Base-by-base conservation (phyloP, 2,797 vertebrate species). In the Podarcis lilfordi region DNA sequence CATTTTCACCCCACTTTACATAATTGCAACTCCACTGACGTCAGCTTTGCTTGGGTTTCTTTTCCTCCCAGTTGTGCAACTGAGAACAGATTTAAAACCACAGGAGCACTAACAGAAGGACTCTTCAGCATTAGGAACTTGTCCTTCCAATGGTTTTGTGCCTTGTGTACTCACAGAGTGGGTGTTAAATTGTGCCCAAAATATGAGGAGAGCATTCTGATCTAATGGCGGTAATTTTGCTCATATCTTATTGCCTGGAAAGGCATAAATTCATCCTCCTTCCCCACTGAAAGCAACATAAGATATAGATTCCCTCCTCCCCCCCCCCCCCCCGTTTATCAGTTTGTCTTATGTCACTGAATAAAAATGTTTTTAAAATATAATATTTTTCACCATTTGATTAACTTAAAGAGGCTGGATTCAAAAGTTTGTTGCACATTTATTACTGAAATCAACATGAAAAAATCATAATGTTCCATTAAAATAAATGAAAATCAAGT, bases 121-220 rank as follows among this genome's bases (percentile, higher is more conserved):
- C 59, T 86, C 35, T 55, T 25, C 69, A 82, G 55, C 43, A 77
- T n/a, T 32, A 50, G 4, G 40, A 40, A 78, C 27, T 32, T 71
- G 40, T 43, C 69, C 71, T 43, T 86, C 27, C 64, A 86, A 0
- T 83, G 76, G 32, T 27, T 88, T 61, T 90, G 74, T 86, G 6
- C 43, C 27, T 72, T 93, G 71, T 76, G 11, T 64, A 78, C 43
- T 80, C 29, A 43, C 78, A 61, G 8, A 35, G 5, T 88, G 81
- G 86, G 40, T 92, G 85, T 68, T 29, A n/a, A 87, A 71, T 72
- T 27, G n/a, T 32, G 66, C n/a, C 64, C 6, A 2, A 50, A 32
- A 82, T 72, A 40, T 75, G 85, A 87, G 90, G 40, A n/a, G 92
- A 88, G 32, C 19, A 78, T 80, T 91, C 77, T 81, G 32, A 77